Evolutionary conservation across 2,797 vertebrate genomes (phyloP).

Genomic region (Sternotherus odoratus): DNA sequence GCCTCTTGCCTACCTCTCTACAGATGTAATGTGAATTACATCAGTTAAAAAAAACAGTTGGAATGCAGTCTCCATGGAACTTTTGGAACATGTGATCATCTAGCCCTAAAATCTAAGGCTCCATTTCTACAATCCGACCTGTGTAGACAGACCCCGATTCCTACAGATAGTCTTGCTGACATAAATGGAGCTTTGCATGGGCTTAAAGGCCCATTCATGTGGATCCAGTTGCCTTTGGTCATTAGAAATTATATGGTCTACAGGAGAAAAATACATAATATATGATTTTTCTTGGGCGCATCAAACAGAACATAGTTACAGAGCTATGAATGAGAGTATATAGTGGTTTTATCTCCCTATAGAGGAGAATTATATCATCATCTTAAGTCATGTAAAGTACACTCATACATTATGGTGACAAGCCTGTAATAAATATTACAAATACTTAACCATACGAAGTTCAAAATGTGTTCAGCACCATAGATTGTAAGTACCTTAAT

Average conservation of each 20-base stretch:
- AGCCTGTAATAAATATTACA: conserved; percentile 29
- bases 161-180: background rate
- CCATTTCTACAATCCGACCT: background rate
- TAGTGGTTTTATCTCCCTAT: background rate
- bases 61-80: background rate
- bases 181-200: background rate
- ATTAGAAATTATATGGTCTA: background rate
- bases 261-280: background rate
- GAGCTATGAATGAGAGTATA: background rate
- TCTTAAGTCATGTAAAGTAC: background rate
- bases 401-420: conserved; percentile 1
- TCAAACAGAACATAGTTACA: background rate
- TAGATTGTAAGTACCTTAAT: background rate
- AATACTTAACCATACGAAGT: background rate
- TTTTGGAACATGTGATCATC: background rate
- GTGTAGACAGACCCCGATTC: background rate
- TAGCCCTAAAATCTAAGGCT: background rate
- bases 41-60: background rate
- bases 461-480: background rate
- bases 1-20: background rate
- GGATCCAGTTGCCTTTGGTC: background rate
- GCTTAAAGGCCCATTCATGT: rapidly evolving
- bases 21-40: background rate
- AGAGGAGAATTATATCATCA: background rate
- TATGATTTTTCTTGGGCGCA: background rate